Base-by-base conservation (phyloP, 2,113 vertebrate species). In the Halcyon malimbica region DNA sequence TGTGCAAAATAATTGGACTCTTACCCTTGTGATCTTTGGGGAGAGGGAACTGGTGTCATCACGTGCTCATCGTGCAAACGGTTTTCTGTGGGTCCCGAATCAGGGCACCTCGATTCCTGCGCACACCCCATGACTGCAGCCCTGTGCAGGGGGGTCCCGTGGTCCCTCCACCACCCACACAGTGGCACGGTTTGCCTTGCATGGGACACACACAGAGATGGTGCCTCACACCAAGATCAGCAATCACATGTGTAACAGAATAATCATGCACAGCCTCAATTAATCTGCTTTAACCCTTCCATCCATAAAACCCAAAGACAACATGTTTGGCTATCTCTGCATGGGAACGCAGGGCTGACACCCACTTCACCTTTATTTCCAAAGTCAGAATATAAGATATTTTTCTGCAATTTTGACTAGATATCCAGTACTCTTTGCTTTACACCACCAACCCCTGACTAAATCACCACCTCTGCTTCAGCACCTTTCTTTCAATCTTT, bases 1-100 rank as follows among this genome's bases (percentile, higher is more conserved):
- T 56, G 62, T 23, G 29, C 77, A 77, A 73, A 89, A 83, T 96
- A 94, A 96, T 94, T 94, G 89, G 92, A 65, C 39, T 69, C 80
- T 35, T 18, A 81, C 20, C 69, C 89, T 78, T 25, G 7, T 5
- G 44, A 57, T 79, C 69, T 62, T 1, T 5, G 3, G 60, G 65
- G 69, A 93, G 44, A 31, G 4, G 56, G 76, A 87, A 68, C 0
- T 29, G 3, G 28, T 59, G 71, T 68, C n/a, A 6, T 85, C 81
- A 76, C 71, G 83, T 3, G 41, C 94, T 75, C 54, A 65, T 50
- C 83, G 92, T 3, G 1, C 74, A 75, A 44, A 81, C 1, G 6
- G 57, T 46, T 76, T 83, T 89, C 74, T 53, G 48, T 3, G 7
- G 20, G 33, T 73, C 50, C 80, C 23, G 3, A 80, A 90, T 31